Percentiles rank a stretch among this genome's conserved stretches.
These are phyloP conservation scores for Myotis lucifugus DNA, from an alignment of 2,113 vertebrate genomes.

Conservation along the genomic window DNA sequence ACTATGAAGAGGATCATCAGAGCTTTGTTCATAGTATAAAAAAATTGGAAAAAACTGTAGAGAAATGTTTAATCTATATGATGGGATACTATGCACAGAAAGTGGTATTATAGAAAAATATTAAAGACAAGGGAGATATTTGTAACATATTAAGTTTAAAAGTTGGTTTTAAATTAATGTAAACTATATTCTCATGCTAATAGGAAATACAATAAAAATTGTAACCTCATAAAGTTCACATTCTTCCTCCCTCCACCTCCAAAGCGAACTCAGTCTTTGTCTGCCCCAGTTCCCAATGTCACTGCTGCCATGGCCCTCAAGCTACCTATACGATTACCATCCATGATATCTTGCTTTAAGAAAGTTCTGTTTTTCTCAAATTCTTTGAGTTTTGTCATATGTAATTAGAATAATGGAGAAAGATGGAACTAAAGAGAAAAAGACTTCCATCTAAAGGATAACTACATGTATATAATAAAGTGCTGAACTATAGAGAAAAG, in stretches of 20 bases:
- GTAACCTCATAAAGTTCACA: not conserved
- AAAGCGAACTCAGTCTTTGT: not conserved
- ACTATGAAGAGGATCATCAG: not conserved
- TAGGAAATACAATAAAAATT: not conserved
- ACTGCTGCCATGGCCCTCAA: not conserved
- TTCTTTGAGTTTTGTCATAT: not conserved
- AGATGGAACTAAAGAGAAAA: not conserved
- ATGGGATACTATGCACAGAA: not conserved
- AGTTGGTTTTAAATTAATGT: not conserved
- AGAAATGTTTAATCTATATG: not conserved
- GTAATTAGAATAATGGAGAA: not conserved
- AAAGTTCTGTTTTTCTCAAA: conserved; percentile 13
- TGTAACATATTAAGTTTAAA: not conserved
- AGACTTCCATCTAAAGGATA: not conserved
- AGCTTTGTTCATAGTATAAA: not conserved
- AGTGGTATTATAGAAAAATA: not conserved
- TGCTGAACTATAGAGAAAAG: not conserved
- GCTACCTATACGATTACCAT: not conserved
- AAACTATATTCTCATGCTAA: not conserved
- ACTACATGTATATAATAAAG: too few relatives aligned
- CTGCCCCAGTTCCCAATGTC: not conserved
- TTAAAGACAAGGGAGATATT: not conserved
- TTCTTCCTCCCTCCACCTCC: not conserved
- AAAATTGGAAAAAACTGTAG: not conserved
- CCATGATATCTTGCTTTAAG: not conserved